phyloP scores from a whole-genome alignment of 2,113 vertebrate genomes.

The Rhizomys pruinosus region DNA sequence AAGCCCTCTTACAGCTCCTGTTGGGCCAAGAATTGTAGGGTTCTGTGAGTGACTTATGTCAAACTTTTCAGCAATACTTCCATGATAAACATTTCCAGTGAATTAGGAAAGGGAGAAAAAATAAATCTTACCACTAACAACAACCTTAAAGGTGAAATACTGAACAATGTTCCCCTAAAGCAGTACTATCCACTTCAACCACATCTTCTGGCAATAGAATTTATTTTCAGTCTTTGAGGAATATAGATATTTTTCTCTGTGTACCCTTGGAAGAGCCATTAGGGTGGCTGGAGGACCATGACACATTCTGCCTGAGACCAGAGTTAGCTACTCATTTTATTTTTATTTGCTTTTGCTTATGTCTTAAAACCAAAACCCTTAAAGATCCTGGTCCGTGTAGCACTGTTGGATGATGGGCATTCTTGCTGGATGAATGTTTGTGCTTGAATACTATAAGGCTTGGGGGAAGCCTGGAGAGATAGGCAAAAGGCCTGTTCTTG shows the following conservation, averaged over 20 bases:
- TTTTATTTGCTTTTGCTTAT: neutral
- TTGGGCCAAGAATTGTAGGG: neutral
- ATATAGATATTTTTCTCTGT: neutral
- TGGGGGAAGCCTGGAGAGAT: too few species aligned
- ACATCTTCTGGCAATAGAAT: neutral
- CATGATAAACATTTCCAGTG: too few species aligned
- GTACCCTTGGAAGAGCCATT: neutral
- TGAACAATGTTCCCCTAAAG: too few species aligned
- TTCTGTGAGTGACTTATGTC: neutral
- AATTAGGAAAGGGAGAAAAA: neutral
- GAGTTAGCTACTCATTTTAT: too few species aligned
- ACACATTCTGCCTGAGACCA: neutral
- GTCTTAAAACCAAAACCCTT: neutral
- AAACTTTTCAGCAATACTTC: neutral
- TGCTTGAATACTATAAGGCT: too few species aligned
- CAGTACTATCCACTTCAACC: neutral
- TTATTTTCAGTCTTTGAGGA: neutral
- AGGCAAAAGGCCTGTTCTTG: too few species aligned
- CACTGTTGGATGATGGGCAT: too few species aligned
- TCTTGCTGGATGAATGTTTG: too few species aligned
- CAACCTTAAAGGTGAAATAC: neutral
- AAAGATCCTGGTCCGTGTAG: too few species aligned
- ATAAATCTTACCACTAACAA: too few species aligned
- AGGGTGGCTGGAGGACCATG: neutral
- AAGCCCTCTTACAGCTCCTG: neutral